Evolutionary conservation across 2,113 vertebrate genomes (phyloP), one percentile per base, ranked within the genome.

Genomic region (Taurulus bubalis): DNA sequence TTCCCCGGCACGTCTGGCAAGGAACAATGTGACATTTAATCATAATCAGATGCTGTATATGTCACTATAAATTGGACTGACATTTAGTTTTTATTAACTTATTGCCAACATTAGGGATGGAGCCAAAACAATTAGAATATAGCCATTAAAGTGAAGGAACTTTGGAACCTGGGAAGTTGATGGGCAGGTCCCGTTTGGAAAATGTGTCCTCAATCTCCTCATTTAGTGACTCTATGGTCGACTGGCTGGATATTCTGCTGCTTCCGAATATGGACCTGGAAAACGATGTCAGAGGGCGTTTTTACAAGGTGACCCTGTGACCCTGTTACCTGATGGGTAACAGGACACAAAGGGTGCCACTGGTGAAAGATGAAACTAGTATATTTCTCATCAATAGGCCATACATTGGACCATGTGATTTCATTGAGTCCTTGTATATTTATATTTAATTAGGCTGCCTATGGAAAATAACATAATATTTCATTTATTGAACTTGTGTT

Each of bases 241-340:
- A 94, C 30, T 83, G 12, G 34, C 94, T 92, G 75, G 96, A 96
- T 75, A 92, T n/a, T 34, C 84, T 89, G 81, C 95, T 95, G 90
- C 95, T 97, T 60, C 94, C 95, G 0, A 90, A 82, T 3, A 90
- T 66, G 28, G 96, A 95, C 91, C 97, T 98, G 67, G 47, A 76
- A 69, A 62, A 73, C 32, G 56, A 59, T 12, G 83, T 45, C 14
- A 42, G 1, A 62, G 20, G 1, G 10, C 56, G 30, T 15, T 5
- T 28, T 32, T 59, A 67, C n/a, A 15, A 3, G 26, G 8, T 49
- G 11, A 12, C 12, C 8, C 10, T 28, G n/a, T 34, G 26, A 63
- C n/a, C 63, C 22, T 42, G 18, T 28, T 3, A 2, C 24, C n/a
- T 45, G 2, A 28, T 16, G 14, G 8, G 14, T 26, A 15, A 63